Evolutionary conservation across 1,140 invertebrate species (phyloP).

Genomic region (Halictus rubicundus): DNA sequence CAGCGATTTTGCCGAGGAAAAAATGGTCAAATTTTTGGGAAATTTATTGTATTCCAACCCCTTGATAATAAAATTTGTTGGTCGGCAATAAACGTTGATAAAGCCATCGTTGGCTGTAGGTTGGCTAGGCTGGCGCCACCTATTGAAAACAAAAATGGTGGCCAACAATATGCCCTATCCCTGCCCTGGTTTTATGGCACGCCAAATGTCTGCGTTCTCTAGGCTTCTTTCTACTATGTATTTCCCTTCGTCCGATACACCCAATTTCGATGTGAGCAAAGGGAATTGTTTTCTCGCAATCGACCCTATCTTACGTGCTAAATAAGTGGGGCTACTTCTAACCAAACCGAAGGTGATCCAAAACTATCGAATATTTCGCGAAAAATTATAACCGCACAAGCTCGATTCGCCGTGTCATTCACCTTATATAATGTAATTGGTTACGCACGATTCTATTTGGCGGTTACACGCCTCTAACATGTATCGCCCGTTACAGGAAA

Average conservation of each 20-base stretch:
- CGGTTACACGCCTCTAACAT: slow-evolving; percentile 51
- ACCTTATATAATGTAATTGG: slow-evolving; percentile 74
- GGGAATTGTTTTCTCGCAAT: slow-evolving; percentile 55
- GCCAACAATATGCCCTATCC: slow-evolving; percentile 77
- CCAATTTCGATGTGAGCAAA: slow-evolving; percentile 69
- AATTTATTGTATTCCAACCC: not conserved
- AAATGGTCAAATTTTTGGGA: no score
- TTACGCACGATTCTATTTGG: slow-evolving; percentile 49
- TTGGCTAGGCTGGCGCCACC: slow-evolving; percentile 68
- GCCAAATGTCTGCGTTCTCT: slow-evolving; percentile 77
- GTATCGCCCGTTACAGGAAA: slow-evolving; percentile 45
- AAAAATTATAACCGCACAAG: slow-evolving; percentile 71
- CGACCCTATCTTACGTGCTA: slow-evolving; percentile 61
- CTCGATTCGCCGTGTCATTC: slow-evolving; percentile 63
- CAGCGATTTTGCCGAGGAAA: no score
- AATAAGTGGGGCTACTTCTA: slow-evolving; percentile 71
- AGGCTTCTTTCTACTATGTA: slow-evolving; percentile 74
- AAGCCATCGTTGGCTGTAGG: slow-evolving; percentile 29
- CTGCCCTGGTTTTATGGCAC: slow-evolving; percentile 74
- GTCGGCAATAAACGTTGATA: slow-evolving; percentile 22
- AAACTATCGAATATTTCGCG: slow-evolving; percentile 67
- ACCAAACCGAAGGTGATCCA: slow-evolving; percentile 74
- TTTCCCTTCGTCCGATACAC: slow-evolving; percentile 68
- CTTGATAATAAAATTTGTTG: slow-evolving; percentile 21
- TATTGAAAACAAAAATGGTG: slow-evolving; percentile 79